Evolutionary conservation across 2,797 vertebrate genomes (phyloP).

Genomic region (Sebastes diaconus): DNA sequence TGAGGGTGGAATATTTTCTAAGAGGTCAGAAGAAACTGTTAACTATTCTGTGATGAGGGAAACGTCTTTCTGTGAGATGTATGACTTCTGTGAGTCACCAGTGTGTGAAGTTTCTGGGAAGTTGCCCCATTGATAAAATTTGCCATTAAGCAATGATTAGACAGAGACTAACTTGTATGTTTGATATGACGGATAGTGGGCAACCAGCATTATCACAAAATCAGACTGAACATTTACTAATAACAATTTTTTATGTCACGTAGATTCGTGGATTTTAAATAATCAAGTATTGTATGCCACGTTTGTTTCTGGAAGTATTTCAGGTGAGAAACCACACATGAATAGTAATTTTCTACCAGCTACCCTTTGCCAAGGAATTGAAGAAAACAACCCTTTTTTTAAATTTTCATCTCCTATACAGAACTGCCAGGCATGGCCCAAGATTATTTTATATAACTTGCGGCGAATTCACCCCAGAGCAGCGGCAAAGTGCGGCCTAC

Average conservation of each 20-base stretch:
- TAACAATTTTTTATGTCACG: neutral
- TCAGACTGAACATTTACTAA: neutral
- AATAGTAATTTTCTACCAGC: neutral
- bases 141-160: neutral
- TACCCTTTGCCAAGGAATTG: neutral
- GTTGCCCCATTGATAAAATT: neutral
- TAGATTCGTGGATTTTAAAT: neutral
- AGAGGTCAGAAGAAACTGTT: neutral
- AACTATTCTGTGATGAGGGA: neutral
- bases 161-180: neutral
- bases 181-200: neutral
- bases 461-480: too few species aligned
- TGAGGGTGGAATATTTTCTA: conserved; percentile 14
- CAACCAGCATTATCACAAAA: neutral
- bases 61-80: neutral
- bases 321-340: neutral
- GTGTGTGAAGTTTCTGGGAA: neutral
- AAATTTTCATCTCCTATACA: neutral
- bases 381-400: neutral
- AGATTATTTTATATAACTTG: neutral
- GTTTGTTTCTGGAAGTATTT: neutral
- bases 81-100: neutral
- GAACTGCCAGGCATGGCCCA: neutral
- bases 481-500: too few species aligned
- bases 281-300: neutral